Conservation (phyloP, 2,113 vertebrate genomes). For the Corydoras maculifer region DNA sequence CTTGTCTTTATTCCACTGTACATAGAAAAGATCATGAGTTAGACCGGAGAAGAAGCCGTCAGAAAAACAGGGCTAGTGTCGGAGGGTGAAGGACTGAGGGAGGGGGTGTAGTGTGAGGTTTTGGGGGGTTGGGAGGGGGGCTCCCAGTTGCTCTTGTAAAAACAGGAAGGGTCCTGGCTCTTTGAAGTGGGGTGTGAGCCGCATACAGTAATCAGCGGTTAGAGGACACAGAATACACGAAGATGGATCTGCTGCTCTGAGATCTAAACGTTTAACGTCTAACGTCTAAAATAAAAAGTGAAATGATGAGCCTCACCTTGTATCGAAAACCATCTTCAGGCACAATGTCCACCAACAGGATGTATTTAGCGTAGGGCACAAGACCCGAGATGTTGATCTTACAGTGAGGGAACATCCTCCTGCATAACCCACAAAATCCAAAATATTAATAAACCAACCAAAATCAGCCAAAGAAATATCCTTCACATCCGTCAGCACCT, state of each 20-base stretch:
- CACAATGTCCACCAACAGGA: slow-evolving; percentile 83
- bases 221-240: too few relatives aligned
- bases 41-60: too few relatives aligned
- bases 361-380: slow-evolving; percentile 81
- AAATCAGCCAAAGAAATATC: background rate
- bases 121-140: slow-evolving; percentile 43
- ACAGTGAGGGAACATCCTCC: slow-evolving; percentile 90
- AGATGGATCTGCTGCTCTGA: background rate
- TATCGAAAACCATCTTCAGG: slow-evolving; percentile 82
- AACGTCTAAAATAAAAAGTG: too few relatives aligned
- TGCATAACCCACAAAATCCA: slow-evolving; percentile 44
- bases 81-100: slow-evolving; percentile 15
- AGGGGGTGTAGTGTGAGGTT: slow-evolving; percentile 21
- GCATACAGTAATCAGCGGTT: background rate
- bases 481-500: too few relatives aligned
- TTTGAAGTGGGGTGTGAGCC: slow-evolving; percentile 64
- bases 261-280: slow-evolving; percentile 13
- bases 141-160: slow-evolving; percentile 64
- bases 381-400: slow-evolving; percentile 80
- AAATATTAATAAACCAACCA: background rate
- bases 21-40: background rate
- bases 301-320: slow-evolving; percentile 64
- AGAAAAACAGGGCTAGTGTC: slow-evolving; percentile 24
- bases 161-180: slow-evolving; percentile 71
- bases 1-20: slow-evolving; percentile 86